Conservation (phyloP, 2,797 vertebrate species). For the Squalus acanthias region DNA sequence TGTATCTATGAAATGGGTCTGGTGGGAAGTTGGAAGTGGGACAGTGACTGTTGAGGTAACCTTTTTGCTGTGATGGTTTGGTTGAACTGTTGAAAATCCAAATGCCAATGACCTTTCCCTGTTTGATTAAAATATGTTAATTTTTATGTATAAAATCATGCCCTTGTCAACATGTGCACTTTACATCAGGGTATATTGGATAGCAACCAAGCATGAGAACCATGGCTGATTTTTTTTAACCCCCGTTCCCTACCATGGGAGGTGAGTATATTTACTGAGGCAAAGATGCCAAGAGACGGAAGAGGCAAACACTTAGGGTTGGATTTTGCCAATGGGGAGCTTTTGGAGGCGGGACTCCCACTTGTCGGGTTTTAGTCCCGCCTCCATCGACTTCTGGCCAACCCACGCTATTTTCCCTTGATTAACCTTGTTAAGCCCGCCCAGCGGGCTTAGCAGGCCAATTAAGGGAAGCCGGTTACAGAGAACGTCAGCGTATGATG, state of each 20-base stretch:
- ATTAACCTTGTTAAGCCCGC: too few relatives aligned
- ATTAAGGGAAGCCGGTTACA: too few relatives aligned
- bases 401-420: too few relatives aligned
- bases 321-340: too few relatives aligned
- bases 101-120: not conserved
- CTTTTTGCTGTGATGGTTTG: not conserved
- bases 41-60: not conserved
- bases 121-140: not conserved
- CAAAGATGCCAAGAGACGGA: not conserved
- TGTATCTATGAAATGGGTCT: not conserved
- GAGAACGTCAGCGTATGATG: too few relatives aligned
- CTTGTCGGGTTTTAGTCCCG: too few relatives aligned
- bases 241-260: not conserved
- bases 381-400: too few relatives aligned
- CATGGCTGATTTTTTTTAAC: not conserved
- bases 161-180: not conserved
- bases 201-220: not conserved
- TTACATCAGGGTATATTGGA: not conserved
- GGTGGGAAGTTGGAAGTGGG: not conserved
- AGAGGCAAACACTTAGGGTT: too few relatives aligned
- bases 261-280: not conserved
- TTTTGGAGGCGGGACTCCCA: too few relatives aligned
- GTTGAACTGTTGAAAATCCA: not conserved
- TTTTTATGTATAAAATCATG: not conserved
- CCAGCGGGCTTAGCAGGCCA: too few relatives aligned